Evolutionary conservation across 2,113 vertebrate species (phyloP), one percentile per base, ranked within the genome.

Genomic region (Rhombomys opimus): DNA sequence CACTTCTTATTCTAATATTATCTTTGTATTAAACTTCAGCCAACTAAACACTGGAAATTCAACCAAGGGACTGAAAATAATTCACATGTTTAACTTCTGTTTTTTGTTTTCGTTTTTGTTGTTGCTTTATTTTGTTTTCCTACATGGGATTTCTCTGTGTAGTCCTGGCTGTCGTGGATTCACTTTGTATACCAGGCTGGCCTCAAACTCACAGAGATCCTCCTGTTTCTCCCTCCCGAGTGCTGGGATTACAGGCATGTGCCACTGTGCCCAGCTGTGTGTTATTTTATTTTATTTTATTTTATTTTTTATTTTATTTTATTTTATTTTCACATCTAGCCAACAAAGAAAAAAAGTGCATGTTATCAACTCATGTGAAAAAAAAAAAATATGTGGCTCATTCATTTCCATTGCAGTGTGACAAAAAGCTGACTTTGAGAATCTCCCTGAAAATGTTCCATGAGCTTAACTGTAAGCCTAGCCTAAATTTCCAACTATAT

Each of bases 21-120:
- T 11, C 27, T 12, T 78, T 52, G 9, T 84, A 75, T 87, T 95
- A 73, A 90, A 61, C 15, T 96, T 22, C 78, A 63, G 9, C 35
- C 81, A 95, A 84, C 38, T n/a, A 52, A 72, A 90, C n/a, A 77
- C 57, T 77, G 95, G 30, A 73, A 91, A 61, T 90, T 23, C 22
- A 93, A 86, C 30, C 8, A 73, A 41, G 91, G 57, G 13, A 14
- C 80, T 86, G 10, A 88, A 78, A 93, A 59, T 11, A 89, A 41
- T 11, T 97, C 52, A 7, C 30, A 77, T 23, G 30, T 46, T 46
- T 46, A 46, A 46, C 46, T 46, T 46, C 46, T 46, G 46, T 46
- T 46, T 46, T 46, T 46, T 46, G 46, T 46, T 46, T 46, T 46
- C 46, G 46, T 46, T 46, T 46, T 46, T 46, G 46, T 46, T 46